These are phyloP conservation scores for Metopia argyrocephala DNA, from an alignment of 2,888 invertebrate species.

Conservation along the genomic window DNA sequence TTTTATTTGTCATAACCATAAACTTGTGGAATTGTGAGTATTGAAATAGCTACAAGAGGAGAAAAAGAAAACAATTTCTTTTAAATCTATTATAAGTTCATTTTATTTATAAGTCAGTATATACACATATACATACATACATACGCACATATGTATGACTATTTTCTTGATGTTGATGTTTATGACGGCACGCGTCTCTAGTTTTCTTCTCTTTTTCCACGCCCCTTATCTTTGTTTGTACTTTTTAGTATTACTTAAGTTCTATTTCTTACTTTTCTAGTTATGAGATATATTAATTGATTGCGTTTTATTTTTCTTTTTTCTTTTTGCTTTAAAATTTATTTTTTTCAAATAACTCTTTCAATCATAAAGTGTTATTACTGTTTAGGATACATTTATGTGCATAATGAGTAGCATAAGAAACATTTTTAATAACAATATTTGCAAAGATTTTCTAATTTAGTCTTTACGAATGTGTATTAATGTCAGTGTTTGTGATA, in stretches of 20 bases:
- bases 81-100: not conserved
- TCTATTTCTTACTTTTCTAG: constrained; percentile 1
- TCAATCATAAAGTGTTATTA: no score
- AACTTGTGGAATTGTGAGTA: constrained; percentile 58
- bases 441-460: no score
- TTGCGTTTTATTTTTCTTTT: no score
- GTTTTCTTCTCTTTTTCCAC: constrained; percentile 8
- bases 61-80: not conserved
- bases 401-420: no score
- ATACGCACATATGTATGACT: constrained; percentile 34
- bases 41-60: not conserved
- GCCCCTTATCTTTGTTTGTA: not conserved
- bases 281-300: no score
- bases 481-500: no score
- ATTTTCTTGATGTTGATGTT: constrained; percentile 35
- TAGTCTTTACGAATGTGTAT: no score
- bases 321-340: no score
- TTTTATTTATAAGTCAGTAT: constrained; percentile 40
- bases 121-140: constrained; percentile 5
- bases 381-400: no score
- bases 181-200: constrained; percentile 62
- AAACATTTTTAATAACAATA: no score
- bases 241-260: constrained; percentile 51
- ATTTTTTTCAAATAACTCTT: no score
- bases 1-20: constrained; percentile 48